Base-by-base conservation (phyloP, 2,888 invertebrate species). In the Cheiracanthium punctorium region DNA sequence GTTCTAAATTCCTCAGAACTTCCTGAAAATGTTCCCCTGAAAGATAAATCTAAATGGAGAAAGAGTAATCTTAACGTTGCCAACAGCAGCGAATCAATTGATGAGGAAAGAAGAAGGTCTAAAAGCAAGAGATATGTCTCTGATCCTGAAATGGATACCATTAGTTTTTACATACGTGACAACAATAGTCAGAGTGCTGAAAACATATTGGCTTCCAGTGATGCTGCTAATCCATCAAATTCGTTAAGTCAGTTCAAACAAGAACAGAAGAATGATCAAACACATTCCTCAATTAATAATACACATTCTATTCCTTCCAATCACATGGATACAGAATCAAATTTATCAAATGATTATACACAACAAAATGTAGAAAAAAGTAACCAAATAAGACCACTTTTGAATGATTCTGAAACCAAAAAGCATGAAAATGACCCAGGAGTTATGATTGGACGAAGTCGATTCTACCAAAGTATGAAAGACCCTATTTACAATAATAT, bases 1-100 rank as follows among this genome's bases (percentile, higher is more conserved):
- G 41, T 81, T n/a, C 87, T 84, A 32, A 88, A 88, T 69, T 85
- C 73, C 10, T 20, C 88, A 28, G 88, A 89, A 65, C 32, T 71
- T 0, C 43, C 80, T 12, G 89, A 88, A 67, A 30, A 43, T 17
- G 73, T 72, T n/a, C 91, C 92, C 8, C 94, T 94, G 82, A 95
- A 95, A 91, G 96, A 96, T 90, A 95, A 94, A 91, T 95, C 95
- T 58, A 94, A 95, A 10, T 95, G 96, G 93, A 93, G 96, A 91
- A 95, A 96, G 90, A 95, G 94, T 37, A 89, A 89, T 67, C 84
- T 90, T 8, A 90, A 94, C 91, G 94, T 94, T 20, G 92, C 94
- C 58, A 94, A 93, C 89, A 94, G 93, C 85, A 91, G 94, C 88
- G 95, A 95, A 89, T 94, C 95, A 90, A 94, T 94, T 37, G 95